Percentiles rank a stretch among this genome's conserved stretches.
These are phyloP conservation scores for Protobothrops flavoviridis DNA, from an alignment of 2,113 vertebrate species.

Conservation along the genomic window DNA sequence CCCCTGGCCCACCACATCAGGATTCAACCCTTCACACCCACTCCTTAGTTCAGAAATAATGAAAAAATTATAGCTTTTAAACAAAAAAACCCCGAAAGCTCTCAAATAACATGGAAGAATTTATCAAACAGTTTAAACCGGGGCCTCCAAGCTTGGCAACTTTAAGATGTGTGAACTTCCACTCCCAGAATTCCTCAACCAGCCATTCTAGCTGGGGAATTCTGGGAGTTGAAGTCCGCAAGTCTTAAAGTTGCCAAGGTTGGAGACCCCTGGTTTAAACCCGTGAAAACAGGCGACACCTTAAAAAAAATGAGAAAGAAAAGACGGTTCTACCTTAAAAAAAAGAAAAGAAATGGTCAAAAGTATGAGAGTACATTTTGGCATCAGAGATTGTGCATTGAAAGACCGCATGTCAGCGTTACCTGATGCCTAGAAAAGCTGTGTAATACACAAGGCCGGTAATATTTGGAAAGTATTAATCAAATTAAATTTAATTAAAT, in stretches of 20 bases:
- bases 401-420: not conserved
- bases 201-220: no score
- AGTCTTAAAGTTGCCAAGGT: no score
- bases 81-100: not conserved
- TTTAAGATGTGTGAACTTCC: no score
- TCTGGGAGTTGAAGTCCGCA: no score
- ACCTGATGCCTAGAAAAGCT: not conserved
- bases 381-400: not conserved
- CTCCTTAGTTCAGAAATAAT: not conserved
- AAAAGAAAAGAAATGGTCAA: not conserved
- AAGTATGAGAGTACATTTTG: not conserved
- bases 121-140: not conserved
- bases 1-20: not conserved
- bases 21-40: not conserved
- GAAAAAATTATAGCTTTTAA: not conserved
- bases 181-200: no score
- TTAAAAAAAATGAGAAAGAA: not conserved
- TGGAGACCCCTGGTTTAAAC: not conserved
- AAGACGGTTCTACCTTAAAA: not conserved
- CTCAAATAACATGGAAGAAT: not conserved
- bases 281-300: not conserved
- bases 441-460: not conserved
- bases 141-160: no score
- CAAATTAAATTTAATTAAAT: no score
- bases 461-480: not conserved